phyloP scores from a whole-genome alignment of 1,140 invertebrate genomes.

The Drosophila watanabei region DNA sequence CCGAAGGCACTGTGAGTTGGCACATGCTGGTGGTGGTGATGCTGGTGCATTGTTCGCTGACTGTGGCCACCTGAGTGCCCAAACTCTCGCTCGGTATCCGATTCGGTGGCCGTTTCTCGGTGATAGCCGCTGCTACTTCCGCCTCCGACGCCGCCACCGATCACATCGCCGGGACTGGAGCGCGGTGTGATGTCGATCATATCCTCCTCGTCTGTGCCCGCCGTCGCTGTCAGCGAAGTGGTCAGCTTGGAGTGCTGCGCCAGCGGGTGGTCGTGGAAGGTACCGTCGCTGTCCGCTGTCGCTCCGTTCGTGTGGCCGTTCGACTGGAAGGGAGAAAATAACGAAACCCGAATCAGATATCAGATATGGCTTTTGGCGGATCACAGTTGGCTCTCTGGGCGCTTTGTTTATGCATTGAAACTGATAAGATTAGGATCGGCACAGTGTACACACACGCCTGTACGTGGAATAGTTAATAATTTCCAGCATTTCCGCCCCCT shows the following conservation, averaged over 20 bases:
- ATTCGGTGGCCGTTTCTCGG: conserved; percentile 71
- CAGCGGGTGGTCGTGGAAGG: conserved; percentile 71
- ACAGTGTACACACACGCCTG: conserved; percentile 9
- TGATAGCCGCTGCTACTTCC: conserved; percentile 59
- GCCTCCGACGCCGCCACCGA: conserved; percentile 37
- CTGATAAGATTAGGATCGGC: conserved; percentile 62
- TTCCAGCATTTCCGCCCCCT: conserved; percentile 62
- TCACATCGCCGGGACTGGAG: conserved; percentile 78
- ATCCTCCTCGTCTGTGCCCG: conserved; percentile 87
- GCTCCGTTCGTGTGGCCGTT: conserved; percentile 76
- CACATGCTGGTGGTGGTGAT: conserved; percentile 76
- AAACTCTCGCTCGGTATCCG: conserved; percentile 78
- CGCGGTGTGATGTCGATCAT: conserved; percentile 89
- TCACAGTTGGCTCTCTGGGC: neutral
- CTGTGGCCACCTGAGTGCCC: conserved; percentile 44
- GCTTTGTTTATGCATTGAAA: conserved; percentile 59
- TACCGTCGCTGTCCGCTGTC: conserved; percentile 34
- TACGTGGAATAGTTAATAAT: conserved; percentile 16
- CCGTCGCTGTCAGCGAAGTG: conserved; percentile 71
- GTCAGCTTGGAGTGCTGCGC: conserved; percentile 65
- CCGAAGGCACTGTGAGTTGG: conserved; percentile 85
- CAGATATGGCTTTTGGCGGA: conserved; percentile 8
- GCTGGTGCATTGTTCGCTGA: conserved; percentile 69
- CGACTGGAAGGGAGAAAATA: conserved; percentile 53
- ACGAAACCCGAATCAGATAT: conserved; percentile 3